A percentile compares a stretch with the other conserved stretches of the same genome.
phyloP scores from a whole-genome alignment of 2,113 vertebrate species.

The Notarius quadriscutis region DNA sequence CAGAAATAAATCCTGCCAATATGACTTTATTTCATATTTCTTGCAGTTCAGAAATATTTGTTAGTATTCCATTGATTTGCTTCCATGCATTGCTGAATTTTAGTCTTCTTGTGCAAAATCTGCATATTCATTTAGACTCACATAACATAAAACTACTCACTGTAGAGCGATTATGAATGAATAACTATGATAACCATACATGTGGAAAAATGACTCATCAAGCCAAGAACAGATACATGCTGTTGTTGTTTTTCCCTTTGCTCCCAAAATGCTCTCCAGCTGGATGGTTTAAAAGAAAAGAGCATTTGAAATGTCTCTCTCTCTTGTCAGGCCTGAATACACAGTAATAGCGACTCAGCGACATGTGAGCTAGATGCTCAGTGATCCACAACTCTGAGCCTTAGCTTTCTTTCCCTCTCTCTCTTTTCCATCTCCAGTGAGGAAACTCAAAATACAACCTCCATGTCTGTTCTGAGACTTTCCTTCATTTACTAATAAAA shows the following conservation, averaged over 20 bases:
- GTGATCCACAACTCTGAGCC: conserved; percentile 39
- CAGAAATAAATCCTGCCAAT: not conserved
- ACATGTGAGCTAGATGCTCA: conserved; percentile 43
- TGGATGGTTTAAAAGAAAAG: conserved; percentile 54
- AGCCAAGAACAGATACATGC: conserved; percentile 51
- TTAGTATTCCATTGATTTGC: not conserved
- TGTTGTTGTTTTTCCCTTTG: too few species aligned
- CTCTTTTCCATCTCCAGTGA: not conserved
- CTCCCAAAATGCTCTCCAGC: conserved; percentile 45
- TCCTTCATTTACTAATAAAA: not conserved
- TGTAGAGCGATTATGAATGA: conserved; percentile 67
- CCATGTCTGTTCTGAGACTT: not conserved
- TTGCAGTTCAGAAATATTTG: not conserved
- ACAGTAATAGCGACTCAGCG: conserved; percentile 50
- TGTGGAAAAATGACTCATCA: conserved; percentile 64
- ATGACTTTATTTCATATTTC: not conserved
- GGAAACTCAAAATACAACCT: conserved; percentile 6
- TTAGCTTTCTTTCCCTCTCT: not conserved
- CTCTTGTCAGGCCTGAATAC: conserved; percentile 44
- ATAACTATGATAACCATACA: conserved; percentile 62
- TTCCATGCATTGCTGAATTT: not conserved
- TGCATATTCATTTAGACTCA: conserved; percentile 73
- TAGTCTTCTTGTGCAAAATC: conserved; percentile 34
- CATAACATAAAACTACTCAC: conserved; percentile 56
- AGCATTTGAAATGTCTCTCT: conserved; percentile 48